Percentiles rank a stretch among this genome's conserved stretches.
phyloP scores from a whole-genome alignment of 1,140 invertebrate species.

The Lepeophtheirus salmonis region DNA sequence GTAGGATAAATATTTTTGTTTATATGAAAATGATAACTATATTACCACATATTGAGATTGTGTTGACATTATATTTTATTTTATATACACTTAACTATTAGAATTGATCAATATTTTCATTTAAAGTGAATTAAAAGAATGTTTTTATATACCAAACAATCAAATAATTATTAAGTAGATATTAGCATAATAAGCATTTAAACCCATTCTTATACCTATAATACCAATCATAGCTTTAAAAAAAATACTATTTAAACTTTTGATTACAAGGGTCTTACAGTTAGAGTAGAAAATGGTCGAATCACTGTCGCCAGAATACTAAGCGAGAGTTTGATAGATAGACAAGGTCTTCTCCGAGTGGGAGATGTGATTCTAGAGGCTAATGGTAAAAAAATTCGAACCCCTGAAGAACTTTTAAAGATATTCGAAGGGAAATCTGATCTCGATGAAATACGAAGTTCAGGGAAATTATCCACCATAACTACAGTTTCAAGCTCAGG shows the following conservation, averaged over 20 bases:
- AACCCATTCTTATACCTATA: no score
- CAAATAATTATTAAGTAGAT: neutral
- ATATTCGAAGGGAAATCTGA: neutral
- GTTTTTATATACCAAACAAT: neutral
- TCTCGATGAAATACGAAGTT: neutral
- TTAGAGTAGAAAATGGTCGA: neutral
- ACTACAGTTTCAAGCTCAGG: neutral
- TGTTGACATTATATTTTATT: no score
- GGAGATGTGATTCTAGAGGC: slow-evolving; percentile 15
- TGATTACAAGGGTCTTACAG: slow-evolving; percentile 16
- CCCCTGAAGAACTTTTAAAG: slow-evolving; percentile 9
- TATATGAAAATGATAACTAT: no score
- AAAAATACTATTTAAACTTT: neutral
- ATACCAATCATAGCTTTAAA: no score
- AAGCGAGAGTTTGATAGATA: slow-evolving; percentile 7
- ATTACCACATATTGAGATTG: no score
- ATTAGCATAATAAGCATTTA: no score
- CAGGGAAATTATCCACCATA: neutral
- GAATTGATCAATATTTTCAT: no score
- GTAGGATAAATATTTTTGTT: no score
- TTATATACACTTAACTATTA: no score
- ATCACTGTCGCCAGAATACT: slow-evolving; percentile 13
- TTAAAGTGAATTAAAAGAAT: neutral
- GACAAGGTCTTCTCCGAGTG: slow-evolving; percentile 11
- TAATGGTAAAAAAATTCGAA: slow-evolving; percentile 12